Percentiles rank a stretch among this genome's conserved stretches.
phyloP scores from a whole-genome alignment of 2,113 vertebrate genomes.

The Albula goreensis region DNA sequence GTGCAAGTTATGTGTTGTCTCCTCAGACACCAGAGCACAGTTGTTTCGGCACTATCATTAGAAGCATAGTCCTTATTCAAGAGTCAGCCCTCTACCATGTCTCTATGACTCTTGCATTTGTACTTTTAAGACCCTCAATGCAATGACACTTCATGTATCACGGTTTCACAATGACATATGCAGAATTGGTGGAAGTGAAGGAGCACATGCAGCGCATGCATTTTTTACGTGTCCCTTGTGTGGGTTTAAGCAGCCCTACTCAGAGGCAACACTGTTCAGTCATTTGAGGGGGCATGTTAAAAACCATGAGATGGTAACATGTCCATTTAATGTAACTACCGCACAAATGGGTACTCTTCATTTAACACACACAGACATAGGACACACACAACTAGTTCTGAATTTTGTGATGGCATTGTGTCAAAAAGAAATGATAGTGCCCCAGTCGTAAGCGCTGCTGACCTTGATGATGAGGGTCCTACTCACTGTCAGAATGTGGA shows the following conservation, averaged over 20 bases:
- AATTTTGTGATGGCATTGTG: neutral
- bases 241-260: slow-evolving; percentile 27
- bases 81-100: slow-evolving; percentile 23
- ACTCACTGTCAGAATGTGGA: neutral
- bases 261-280: neutral
- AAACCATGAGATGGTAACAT: neutral
- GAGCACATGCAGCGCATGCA: neutral
- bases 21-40: too few species aligned
- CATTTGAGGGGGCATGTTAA: neutral
- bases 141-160: slow-evolving; percentile 38
- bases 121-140: slow-evolving; percentile 34
- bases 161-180: slow-evolving; percentile 5
- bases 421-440: neutral
- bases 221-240: slow-evolving; percentile 26
- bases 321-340: neutral
- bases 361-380: neutral
- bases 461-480: neutral
- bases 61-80: slow-evolving; percentile 30
- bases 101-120: slow-evolving; percentile 37
- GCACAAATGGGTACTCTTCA: neutral
- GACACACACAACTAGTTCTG: neutral
- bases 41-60: too few species aligned
- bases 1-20: too few species aligned
- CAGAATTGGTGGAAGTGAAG: neutral
- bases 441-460: neutral